A percentile compares a stretch with the other conserved stretches of the same genome.
Conservation (phyloP, 1,140 invertebrate species). For the Pseudoatta argentina region DNA sequence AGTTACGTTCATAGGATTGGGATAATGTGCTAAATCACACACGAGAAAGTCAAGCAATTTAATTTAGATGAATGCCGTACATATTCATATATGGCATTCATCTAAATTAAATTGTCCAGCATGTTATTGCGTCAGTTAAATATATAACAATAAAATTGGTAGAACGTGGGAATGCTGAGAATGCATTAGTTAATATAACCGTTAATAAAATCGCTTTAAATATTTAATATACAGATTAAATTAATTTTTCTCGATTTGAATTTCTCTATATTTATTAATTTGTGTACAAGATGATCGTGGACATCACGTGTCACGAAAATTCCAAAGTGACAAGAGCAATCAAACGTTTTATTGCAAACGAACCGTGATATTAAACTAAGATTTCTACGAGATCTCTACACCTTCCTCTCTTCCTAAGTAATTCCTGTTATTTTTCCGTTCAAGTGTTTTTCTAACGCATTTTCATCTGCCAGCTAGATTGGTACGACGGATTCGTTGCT, state of each 20-base stretch:
- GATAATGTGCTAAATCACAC: constrained; percentile 31
- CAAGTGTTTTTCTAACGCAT: constrained; percentile 31
- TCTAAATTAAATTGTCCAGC: constrained; percentile 2
- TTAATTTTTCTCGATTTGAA: constrained; percentile 6
- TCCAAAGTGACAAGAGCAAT: constrained; percentile 18
- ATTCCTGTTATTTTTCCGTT: constrained; percentile 5
- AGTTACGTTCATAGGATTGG: constrained; percentile 6
- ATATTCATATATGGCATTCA: neutral
- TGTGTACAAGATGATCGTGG: neutral
- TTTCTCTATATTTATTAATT: constrained; percentile 1
- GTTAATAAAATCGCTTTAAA: neutral
- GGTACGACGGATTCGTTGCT: neutral
- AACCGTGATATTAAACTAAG: constrained; percentile 49
- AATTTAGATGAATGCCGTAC: neutral
- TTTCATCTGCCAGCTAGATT: neutral
- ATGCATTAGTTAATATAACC: neutral
- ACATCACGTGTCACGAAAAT: neutral
- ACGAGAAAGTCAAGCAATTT: constrained; percentile 25
- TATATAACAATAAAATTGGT: neutral
- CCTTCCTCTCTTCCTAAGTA: constrained; percentile 1
- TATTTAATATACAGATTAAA: neutral
- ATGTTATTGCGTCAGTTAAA: neutral
- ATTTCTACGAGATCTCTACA: constrained; percentile 13
- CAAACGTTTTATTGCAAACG: constrained; percentile 19
- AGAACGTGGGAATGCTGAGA: neutral